Base-by-base conservation (phyloP, 2,797 vertebrate genomes). In the Peromyscus melanophrys region DNA sequence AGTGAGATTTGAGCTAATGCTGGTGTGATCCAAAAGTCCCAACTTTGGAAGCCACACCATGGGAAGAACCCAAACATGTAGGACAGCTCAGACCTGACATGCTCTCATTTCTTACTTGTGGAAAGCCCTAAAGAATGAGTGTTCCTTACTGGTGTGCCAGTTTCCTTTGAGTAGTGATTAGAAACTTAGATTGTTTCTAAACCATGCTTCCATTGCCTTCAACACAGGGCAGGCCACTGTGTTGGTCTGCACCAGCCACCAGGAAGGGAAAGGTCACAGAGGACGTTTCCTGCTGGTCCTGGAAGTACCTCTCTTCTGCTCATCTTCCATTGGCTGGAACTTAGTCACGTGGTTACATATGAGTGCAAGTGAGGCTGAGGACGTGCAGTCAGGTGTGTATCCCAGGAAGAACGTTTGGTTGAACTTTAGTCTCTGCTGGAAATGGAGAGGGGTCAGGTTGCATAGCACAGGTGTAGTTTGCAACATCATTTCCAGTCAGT, bases 401-500 rank as follows among this genome's bases (percentile, higher is more conserved):
- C 31, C 6, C 69, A 52, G 61, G 86, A 90, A 95, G 55, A 96
- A 34, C 95, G n/a, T 52, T n/a, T 37, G 25, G 46, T 52, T 69
- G 80, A 87, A 65, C 2, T 19, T 86, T 52, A 92, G 55, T 7
- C 63, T 90, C 40, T 71, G 17, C 55, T 69, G 73, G 13, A 77
- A 86, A 27, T 25, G 55, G 9, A 89, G 59, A 89, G 14, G 40
- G 76, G 23, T 25, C 59, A 92, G 46, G 11, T 1, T 4, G 4
- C 37, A 43, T 59, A 63, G 19, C 27, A 63, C 31, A 90, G 63
- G 57, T 29, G 31, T 7, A 87, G 40, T 31, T 12, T 73, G n/a
- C n/a, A 63, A 78, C 10, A n/a, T 37, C 67, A 71, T 57, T 88
- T 90, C 59, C 59, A 61, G 59, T 57, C 40, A 6, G 7, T 90